Evolutionary conservation across 2,888 invertebrate species (phyloP), one percentile per base, ranked within the genome.

Genomic region (Tigriopus californicus): DNA sequence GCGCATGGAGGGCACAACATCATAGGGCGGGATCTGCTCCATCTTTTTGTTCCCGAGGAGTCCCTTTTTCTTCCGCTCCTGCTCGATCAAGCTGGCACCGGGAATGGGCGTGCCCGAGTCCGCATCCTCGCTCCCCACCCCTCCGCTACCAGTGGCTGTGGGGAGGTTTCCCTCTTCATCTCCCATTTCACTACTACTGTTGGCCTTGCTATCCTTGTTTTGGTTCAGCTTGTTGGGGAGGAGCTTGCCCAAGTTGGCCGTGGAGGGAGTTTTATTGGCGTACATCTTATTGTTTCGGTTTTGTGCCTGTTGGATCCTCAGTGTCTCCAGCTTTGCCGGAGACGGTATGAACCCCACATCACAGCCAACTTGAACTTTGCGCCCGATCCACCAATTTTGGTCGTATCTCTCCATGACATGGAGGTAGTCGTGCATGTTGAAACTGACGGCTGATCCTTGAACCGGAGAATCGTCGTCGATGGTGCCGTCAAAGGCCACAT

Each of bases 381-480:
- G 82, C 65, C 98, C 98, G 74, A 98, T 98, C 98, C 98, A 98
- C 98, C 98, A 98, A 79, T 98, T 95, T 82, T 97, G 97, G 80
- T 98, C 98, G 79, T 92, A 98, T 10, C 57, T 18, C 57, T 57
- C 57, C 57, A 57, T 57, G 76, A 99, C 98, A 79, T 98, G 98
- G 70, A 99, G 82, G 77, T 91, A 98, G 75, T 98, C 97, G 71
- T 91, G 85, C 72, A 92, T 81, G 65, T 87, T 86, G 76, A 99
- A 98, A 70, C 94, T 92, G 73, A 99, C 86, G 67, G 97, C 95
- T 73, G 85, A 90, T 69, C 97, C 97, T 74, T 94, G 97, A 63
- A 98, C 94, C 61, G 98, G 98, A 67, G 94, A 92, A 76, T 98
- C 95, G 74, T 97, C 97, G 75, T 98, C 97, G 70, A 88, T 75